Conservation (phyloP, 2,113 vertebrate genomes). For the Rhinopomastus cyanomelas region DNA sequence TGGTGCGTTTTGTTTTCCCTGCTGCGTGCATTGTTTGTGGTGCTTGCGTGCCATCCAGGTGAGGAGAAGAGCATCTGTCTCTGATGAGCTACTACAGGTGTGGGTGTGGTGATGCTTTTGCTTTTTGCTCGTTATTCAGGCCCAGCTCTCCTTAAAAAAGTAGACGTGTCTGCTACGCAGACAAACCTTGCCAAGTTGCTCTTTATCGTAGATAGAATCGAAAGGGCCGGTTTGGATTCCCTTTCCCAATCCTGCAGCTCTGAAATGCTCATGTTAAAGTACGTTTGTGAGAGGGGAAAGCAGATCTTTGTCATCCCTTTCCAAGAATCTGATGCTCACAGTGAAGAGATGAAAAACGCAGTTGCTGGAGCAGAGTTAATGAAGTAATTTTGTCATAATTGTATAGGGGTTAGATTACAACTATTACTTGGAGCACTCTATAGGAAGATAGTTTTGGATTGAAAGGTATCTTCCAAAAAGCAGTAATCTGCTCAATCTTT, state of each 20-base stretch:
- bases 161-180: neutral
- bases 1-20: neutral
- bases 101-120: neutral
- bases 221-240: neutral
- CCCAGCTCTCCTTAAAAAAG: neutral
- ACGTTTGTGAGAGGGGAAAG: neutral
- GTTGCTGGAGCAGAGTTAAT: neutral
- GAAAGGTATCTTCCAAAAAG: neutral
- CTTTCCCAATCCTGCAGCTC: neutral
- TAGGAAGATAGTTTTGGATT: neutral
- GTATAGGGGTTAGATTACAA: neutral
- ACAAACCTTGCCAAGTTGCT: neutral
- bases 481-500: neutral
- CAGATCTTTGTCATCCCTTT: neutral
- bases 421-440: neutral
- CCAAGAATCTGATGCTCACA: neutral
- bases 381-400: neutral
- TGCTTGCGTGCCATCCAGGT: neutral
- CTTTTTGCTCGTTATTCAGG: neutral
- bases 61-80: neutral
- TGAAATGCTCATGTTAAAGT: neutral
- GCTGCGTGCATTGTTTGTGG: fast-evolving
- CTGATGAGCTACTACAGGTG: neutral
- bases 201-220: neutral
- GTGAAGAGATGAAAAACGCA: neutral